phyloP scores from a whole-genome alignment of 2,113 vertebrate species.

The Alosa alosa region DNA sequence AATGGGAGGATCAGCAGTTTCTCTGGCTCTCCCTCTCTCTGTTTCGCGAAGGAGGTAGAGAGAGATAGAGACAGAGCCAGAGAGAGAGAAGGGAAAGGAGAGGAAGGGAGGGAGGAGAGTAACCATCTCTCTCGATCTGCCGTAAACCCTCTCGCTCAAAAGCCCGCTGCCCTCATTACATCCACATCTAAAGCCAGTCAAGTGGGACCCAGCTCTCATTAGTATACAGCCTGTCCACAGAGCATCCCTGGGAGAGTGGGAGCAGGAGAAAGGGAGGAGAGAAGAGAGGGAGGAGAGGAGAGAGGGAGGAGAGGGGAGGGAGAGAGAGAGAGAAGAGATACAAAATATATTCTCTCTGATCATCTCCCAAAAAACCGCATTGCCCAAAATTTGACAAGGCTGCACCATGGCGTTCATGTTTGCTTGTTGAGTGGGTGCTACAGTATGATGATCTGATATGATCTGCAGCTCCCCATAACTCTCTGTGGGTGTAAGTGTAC shows the following conservation, averaged over 20 bases:
- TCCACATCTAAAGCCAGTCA: constrained; percentile 33
- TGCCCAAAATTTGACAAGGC: neutral
- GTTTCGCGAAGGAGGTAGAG: neutral
- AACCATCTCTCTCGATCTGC: neutral
- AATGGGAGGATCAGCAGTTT: constrained; percentile 39
- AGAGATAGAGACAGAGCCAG: neutral
- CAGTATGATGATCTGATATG: neutral
- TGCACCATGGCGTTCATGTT: neutral
- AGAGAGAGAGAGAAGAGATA: neutral
- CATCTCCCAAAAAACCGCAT: constrained; percentile 2
- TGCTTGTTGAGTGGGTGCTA: neutral
- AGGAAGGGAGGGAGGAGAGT: neutral
- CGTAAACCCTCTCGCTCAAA: constrained; percentile 16
- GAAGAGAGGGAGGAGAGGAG: neutral
- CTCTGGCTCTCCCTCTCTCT: neutral
- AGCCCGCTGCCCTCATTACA: constrained; percentile 21
- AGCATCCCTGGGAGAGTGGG: neutral
- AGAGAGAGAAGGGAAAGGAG: neutral
- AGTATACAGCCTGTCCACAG: constrained; percentile 23
- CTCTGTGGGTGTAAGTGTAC: neutral
- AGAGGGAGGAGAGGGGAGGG: neutral
- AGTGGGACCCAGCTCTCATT: constrained; percentile 25
- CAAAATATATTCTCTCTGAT: constrained; percentile 12
- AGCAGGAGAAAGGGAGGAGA: neutral
- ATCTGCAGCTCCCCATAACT: neutral